phyloP scores from a whole-genome alignment of 2,888 invertebrate genomes.

The Drosophila atripex region DNA sequence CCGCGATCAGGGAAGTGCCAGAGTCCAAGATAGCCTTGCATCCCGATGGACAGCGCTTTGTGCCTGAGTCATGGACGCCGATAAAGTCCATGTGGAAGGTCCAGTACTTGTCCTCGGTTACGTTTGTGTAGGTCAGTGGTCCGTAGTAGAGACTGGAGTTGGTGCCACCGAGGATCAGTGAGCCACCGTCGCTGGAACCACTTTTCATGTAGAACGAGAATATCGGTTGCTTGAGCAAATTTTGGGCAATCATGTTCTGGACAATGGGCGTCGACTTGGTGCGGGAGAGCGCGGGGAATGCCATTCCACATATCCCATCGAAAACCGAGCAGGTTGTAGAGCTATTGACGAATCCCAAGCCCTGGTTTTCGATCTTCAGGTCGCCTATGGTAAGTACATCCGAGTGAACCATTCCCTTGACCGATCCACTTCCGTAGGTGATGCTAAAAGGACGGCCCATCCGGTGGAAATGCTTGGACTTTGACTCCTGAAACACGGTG shows the following conservation, averaged over 20 bases:
- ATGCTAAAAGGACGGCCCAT: constrained; percentile 9
- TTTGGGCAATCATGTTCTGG: constrained; percentile 23
- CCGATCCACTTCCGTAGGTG: constrained; percentile 29
- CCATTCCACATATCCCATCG: constrained; percentile 25
- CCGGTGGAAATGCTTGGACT: constrained; percentile 14
- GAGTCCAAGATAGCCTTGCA: constrained; percentile 37
- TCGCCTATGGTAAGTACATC: constrained; percentile 22
- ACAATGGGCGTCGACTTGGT: constrained; percentile 10
- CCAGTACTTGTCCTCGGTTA: constrained; percentile 34
- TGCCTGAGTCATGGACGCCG: constrained; percentile 6
- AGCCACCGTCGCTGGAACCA: constrained; percentile 17
- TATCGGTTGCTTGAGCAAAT: constrained; percentile 16
- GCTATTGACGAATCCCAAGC: constrained; percentile 20
- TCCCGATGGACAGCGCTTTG: not conserved
- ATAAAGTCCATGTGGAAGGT: constrained; percentile 20
- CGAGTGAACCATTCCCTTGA: constrained; percentile 13
- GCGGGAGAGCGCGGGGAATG: constrained; percentile 6
- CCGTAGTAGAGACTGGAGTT: constrained; percentile 33
- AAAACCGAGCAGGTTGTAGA: constrained; percentile 26
- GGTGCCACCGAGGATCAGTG: constrained; percentile 29
- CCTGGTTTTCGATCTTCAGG: constrained; percentile 15
- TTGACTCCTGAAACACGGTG: constrained; percentile 3
- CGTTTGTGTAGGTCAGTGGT: constrained; percentile 23
- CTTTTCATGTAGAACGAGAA: constrained; percentile 38
- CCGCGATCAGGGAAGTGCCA: constrained; percentile 36